Evolutionary conservation across 30 jellyfish, hydroid and myxozoan species (phyloP).

Genomic region (Cassiopea xamachana): DNA sequence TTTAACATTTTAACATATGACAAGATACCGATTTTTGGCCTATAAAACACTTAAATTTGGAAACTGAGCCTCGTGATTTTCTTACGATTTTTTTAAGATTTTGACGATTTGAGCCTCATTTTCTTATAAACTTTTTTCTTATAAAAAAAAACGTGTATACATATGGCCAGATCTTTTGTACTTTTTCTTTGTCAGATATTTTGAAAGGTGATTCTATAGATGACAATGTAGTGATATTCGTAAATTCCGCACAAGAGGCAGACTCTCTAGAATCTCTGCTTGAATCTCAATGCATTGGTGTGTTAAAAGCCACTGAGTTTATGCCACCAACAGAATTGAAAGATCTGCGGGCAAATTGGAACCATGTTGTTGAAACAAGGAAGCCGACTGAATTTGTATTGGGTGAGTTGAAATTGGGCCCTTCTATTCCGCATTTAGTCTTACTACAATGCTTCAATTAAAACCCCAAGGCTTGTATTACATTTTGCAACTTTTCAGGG

Average conservation of each 20-base stretch:
- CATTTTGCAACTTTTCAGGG: no score
- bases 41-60: no score
- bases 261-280: constrained; percentile 65
- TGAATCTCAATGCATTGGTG: constrained; percentile 56
- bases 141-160: no score
- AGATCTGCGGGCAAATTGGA: constrained; percentile 75
- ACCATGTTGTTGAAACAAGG: constrained; percentile 48
- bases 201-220: constrained; percentile 63
- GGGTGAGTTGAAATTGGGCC: constrained; percentile 12
- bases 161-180: background rate
- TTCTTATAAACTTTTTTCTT: no score
- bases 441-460: background rate
- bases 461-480: background rate
- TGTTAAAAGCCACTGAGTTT: constrained; percentile 75
- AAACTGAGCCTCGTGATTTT: no score
- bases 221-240: constrained; percentile 69
- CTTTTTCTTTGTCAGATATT: constrained; percentile 41
- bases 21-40: no score
- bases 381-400: constrained; percentile 20
- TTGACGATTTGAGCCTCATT: no score
- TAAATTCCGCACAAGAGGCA: constrained; percentile 83
- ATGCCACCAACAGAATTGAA: constrained; percentile 68
- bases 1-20: no score
- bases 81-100: no score
- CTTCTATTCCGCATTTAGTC: background rate